Evolutionary conservation across 1,140 invertebrate species (phyloP), one percentile per base, ranked within the genome.

Genomic region (Diachasma alloeum): DNA sequence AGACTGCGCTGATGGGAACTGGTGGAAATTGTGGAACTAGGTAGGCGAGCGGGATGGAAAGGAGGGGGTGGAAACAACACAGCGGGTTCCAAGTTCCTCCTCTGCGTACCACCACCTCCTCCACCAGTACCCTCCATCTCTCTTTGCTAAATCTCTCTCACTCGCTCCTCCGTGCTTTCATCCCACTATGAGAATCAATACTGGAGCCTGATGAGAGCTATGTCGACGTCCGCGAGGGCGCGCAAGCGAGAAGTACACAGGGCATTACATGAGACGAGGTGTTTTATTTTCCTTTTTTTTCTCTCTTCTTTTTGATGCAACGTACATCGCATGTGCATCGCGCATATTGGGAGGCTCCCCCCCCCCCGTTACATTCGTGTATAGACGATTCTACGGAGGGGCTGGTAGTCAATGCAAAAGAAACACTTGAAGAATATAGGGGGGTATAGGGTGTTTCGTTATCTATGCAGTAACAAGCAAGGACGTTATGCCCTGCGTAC

Each of bases 1-100:
- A 63, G 59, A 63, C 59, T 63, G 59, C 59, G 59, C 59, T 63
- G 59, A 63, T 63, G 59, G 48, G 59, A 63, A 63, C 59, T 63
- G 59, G 59, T 63, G 24, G 59, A 31, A 63, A 63, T 63, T 26
- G 59, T 63, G 59, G 59, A 63, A 63, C 59, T 63, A 63, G 59
- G 59, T 63, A 31, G 24, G 59, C 22, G 19, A 63, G 22, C 59
- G 59, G 59, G 9, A 42, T 42, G 39, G 24, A 1, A 13, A 4
- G 24, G 11, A 11, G 59, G 59, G 59, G 59, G 59, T 63, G 59
- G 24, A 63, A 63, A 63, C 59, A 63, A n/a, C 48, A n/a, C 48
- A 63, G 59, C 11, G 24, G 19, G 24, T 63, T 31, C 59, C 59
- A 63, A 63, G 22, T 63, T 63, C 59, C 24, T 31, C 19, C 59